Evolutionary conservation across 2,888 invertebrate genomes (phyloP), one percentile per base, ranked within the genome.

Genomic region (Chrysotoxum bicinctum): DNA sequence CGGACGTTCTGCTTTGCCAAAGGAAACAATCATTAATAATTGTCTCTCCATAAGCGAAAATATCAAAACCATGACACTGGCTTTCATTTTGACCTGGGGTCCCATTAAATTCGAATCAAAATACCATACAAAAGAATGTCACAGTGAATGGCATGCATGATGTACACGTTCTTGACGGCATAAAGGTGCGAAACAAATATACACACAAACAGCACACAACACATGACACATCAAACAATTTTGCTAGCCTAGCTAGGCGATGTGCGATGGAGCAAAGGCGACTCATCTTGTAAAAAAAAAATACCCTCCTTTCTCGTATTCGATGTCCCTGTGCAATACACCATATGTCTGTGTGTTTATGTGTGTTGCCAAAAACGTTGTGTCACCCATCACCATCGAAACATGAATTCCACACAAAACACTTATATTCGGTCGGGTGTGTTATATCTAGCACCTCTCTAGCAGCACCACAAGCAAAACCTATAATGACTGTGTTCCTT

Each of bases 351-450:
- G 32, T 26, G 19, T 45, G 21, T 40, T 64, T 19, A 23, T 48
- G 48, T 10, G 8, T 14, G 6, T 3, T 26, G 19, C 19, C 54
- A 56, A 68, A 32, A 21, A 19, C 48, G 43, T 50, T 40, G 56
- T 52, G 66, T 68, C 62, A 45, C 19, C 62, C 52, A 50, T 32
- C 68, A 32, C 62, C 62, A 40, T 69, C 69, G 68, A 37, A 74
- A 83, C 83, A 78, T 69, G 69, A 54, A 83, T 83, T 73, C 79
- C 78, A 74, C 78, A 69, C 78, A 83, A 78, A 83, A 83, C 83
- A 83, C 83, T 83, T 32, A 54, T 32, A 54, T 54, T 73, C 45
- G 73, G 73, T 68, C 72, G 50, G 58, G 75, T 77, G 50, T 70
- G 56, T 56, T 60, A 26, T 40, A 40, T 40, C 73, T 78, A 74